Conservation (phyloP, 2,113 vertebrate genomes). For the Mionectes macconnelli region DNA sequence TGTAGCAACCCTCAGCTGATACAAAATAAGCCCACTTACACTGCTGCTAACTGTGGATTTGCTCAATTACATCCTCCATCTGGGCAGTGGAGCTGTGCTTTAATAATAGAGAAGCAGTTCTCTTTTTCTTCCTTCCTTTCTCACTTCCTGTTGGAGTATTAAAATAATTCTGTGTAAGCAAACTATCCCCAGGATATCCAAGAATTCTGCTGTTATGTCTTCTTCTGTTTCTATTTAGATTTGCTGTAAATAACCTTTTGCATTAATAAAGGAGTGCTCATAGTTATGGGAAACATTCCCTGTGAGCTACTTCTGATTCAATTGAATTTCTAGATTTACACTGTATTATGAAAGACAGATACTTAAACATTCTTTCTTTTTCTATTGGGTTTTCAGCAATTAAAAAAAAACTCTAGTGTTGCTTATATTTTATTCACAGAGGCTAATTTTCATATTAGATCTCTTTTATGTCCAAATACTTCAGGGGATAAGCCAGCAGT, state of each 20-base stretch:
- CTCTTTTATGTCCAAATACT: conserved; percentile 15
- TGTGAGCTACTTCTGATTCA: neutral
- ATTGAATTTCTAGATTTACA: neutral
- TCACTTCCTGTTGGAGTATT: conserved; percentile 4
- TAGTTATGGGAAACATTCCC: neutral
- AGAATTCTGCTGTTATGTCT: neutral
- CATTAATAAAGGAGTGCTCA: neutral
- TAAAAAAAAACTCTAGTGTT: neutral
- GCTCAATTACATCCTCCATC: conserved; percentile 10
- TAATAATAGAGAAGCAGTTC: neutral
- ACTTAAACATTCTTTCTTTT: neutral
- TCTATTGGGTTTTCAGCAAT: neutral
- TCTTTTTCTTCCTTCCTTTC: conserved; percentile 28
- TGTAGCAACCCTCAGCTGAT: neutral
- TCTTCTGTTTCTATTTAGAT: conserved; percentile 10
- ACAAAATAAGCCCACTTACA: conserved; percentile 5
- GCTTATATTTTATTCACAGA: conserved; percentile 10
- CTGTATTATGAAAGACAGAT: neutral
- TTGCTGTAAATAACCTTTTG: conserved; percentile 12
- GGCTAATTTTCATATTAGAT: conserved; percentile 16
- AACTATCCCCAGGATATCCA: conserved; percentile 29
- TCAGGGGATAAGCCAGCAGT: neutral
- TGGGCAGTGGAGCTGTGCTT: conserved; percentile 6
- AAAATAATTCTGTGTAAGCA: conserved; percentile 23
- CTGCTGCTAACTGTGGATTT: neutral